phyloP scores from a whole-genome alignment of 1,140 invertebrate genomes.

The Agraylea sexmaculata region DNA sequence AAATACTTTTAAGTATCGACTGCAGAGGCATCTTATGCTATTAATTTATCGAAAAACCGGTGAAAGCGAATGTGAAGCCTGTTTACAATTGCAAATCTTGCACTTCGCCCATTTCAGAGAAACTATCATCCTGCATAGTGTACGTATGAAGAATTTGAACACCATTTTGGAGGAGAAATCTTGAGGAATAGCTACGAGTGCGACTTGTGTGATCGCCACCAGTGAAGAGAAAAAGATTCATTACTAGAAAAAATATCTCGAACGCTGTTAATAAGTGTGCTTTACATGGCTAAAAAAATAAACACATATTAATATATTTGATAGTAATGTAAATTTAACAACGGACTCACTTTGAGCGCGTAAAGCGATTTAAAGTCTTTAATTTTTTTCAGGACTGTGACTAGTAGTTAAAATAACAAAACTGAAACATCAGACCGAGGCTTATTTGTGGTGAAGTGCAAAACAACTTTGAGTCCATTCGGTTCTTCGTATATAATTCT shows the following conservation, averaged over 20 bases:
- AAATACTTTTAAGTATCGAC: no score
- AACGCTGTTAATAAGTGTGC: conserved; percentile 73
- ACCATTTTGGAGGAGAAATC: conserved; percentile 52
- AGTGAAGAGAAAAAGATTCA: conserved; percentile 82
- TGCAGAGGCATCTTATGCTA: no score
- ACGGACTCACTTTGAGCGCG: conserved; percentile 80
- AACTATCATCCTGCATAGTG: conserved; percentile 59
- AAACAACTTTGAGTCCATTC: conserved; percentile 65
- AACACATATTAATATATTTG: conserved; percentile 10
- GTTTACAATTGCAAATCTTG: conserved; percentile 40
- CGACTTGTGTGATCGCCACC: conserved; percentile 72
- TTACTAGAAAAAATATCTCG: conserved; percentile 62
- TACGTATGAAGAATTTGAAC: conserved; percentile 81
- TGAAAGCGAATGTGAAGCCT: conserved; percentile 17
- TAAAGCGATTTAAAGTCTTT: conserved; percentile 81
- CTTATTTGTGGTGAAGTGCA: conserved; percentile 71
- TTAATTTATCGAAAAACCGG: background rate
- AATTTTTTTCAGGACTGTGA: conserved; percentile 59
- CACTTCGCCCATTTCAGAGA: conserved; percentile 78
- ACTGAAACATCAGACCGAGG: conserved; percentile 71
- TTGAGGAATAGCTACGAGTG: conserved; percentile 59
- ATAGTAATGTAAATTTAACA: conserved; percentile 15
- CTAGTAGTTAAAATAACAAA: conserved; percentile 80
- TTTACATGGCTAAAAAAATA: conserved; percentile 61
- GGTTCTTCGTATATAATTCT: conserved; percentile 60